Conservation (phyloP, 2,113 vertebrate genomes). For the Pleuronectes platessa region DNA sequence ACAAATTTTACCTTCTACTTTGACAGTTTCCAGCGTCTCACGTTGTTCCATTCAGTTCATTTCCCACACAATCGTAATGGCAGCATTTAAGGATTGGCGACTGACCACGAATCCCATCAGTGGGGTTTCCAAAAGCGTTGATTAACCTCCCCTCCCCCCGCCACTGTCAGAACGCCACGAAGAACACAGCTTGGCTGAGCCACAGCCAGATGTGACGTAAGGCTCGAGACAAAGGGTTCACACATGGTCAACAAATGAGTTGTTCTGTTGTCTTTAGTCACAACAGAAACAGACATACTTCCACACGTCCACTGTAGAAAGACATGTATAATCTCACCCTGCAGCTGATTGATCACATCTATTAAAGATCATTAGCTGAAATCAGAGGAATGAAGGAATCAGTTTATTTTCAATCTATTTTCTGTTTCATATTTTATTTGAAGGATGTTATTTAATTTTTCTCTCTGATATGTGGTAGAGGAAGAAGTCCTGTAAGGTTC, state of each 20-base stretch:
- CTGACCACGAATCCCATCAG: conserved; percentile 49
- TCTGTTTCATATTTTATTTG: neutral
- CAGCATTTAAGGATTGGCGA: conserved; percentile 23
- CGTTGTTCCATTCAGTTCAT: neutral
- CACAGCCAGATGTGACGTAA: conserved; percentile 74
- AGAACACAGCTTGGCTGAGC: conserved; percentile 57
- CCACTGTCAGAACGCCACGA: conserved; percentile 35
- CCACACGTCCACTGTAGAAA: neutral
- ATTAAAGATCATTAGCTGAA: conserved; percentile 11
- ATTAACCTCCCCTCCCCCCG: conserved; percentile 56
- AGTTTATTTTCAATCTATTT: neutral
- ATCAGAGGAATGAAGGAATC: conserved; percentile 2
- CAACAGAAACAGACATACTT: conserved; percentile 9
- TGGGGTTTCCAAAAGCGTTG: conserved; percentile 36
- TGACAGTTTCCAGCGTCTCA: neutral
- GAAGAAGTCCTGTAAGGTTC: conserved; percentile 6
- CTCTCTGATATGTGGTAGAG: neutral
- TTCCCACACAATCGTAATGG: neutral
- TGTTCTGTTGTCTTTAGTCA: conserved; percentile 45
- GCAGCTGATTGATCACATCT: conserved; percentile 25
- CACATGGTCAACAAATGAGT: conserved; percentile 53
- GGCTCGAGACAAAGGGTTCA: conserved; percentile 74
- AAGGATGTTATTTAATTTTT: neutral
- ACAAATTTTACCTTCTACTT: neutral
- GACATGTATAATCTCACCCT: neutral